A percentile compares a stretch with the other conserved stretches of the same genome.
These are phyloP conservation scores for Dasyurus viverrinus DNA, from an alignment of 2,113 vertebrate species.

Conservation along the genomic window DNA sequence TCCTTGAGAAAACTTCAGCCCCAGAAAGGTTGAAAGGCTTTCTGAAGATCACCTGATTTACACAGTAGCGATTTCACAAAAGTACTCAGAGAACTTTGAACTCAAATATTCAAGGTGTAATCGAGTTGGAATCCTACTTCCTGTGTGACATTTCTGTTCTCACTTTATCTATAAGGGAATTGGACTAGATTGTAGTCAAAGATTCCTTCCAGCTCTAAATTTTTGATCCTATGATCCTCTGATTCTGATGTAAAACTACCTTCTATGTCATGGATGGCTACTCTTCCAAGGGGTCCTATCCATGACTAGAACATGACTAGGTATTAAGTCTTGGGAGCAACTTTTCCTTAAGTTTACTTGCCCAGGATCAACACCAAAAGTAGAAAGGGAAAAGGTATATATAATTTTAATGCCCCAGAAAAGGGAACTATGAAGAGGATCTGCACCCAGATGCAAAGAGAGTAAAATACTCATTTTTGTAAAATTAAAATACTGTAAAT, in stretches of 20 bases:
- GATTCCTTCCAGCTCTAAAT: too few relatives aligned
- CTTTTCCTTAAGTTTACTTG: not conserved
- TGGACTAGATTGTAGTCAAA: too few relatives aligned
- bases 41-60: not conserved
- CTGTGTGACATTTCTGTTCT: too few relatives aligned
- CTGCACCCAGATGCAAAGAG: not conserved
- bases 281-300: not conserved
- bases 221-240: not conserved
- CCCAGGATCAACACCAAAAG: not conserved
- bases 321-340: not conserved
- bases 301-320: not conserved
- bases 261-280: not conserved
- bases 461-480: not conserved
- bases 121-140: not conserved
- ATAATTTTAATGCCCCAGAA: not conserved
- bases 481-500: not conserved
- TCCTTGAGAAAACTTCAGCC: not conserved
- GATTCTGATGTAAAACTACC: not conserved
- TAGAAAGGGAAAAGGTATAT: not conserved
- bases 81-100: not conserved
- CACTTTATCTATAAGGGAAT: too few relatives aligned
- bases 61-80: not conserved
- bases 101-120: not conserved
- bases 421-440: not conserved
- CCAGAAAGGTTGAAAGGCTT: not conserved